These are phyloP conservation scores for Lysiphlebus fabarum DNA, from an alignment of 1,140 invertebrate species.

Conservation along the genomic window DNA sequence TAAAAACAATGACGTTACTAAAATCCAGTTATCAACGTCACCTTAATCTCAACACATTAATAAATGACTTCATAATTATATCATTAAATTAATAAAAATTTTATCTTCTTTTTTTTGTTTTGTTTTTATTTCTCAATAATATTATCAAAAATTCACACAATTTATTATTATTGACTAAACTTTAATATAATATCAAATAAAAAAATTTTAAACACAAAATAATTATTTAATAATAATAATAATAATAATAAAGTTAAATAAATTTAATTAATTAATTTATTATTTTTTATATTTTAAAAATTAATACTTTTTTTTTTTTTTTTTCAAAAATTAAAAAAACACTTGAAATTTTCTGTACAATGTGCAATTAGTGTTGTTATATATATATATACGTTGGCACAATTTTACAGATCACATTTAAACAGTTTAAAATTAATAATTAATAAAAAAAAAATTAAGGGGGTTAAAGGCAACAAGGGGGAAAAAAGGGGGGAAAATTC, in stretches of 20 bases:
- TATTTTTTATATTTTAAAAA: constrained; percentile 12
- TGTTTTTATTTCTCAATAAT: too few species aligned
- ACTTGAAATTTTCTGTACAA: constrained; percentile 22
- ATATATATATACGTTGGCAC: constrained; percentile 12
- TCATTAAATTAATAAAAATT: constrained; percentile 5
- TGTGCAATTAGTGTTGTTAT: neutral
- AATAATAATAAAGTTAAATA: neutral
- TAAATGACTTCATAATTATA: constrained; percentile 21
- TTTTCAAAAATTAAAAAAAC: constrained; percentile 7
- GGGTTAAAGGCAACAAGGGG: too few species aligned
- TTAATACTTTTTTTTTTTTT: constrained; percentile 14
- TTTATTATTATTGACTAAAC: constrained; percentile 15
- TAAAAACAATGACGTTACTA: constrained; percentile 4
- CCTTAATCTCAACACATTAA: constrained; percentile 31
- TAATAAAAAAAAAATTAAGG: too few species aligned
- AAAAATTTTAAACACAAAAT: too few species aligned
- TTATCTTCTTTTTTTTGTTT: constrained; percentile 23
- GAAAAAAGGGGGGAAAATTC: too few species aligned
- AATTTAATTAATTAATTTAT: neutral
- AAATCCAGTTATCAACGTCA: constrained; percentile 19
- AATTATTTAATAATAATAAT: neutral
- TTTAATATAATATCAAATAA: too few species aligned
- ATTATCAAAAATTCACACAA: neutral
- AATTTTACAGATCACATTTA: constrained; percentile 26
- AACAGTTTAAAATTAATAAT: neutral